Evolutionary conservation across 2,797 vertebrate genomes (phyloP).

Genomic region (Gila robusta): DNA sequence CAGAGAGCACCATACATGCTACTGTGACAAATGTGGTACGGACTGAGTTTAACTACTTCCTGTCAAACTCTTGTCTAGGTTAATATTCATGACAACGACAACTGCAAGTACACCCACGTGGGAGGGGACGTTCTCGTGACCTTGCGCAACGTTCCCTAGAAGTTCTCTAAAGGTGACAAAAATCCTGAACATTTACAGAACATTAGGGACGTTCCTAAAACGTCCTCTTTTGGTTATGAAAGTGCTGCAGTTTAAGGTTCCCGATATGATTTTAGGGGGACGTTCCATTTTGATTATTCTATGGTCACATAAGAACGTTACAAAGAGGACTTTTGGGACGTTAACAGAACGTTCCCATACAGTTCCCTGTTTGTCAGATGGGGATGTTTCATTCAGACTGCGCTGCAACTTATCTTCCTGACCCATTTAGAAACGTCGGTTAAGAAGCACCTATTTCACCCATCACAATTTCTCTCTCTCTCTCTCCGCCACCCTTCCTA

Average conservation of each 20-base stretch:
- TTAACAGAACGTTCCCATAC: background rate
- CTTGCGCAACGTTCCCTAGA: too few species aligned
- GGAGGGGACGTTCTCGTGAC: too few species aligned
- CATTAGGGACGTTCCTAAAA: too few species aligned
- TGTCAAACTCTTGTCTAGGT: slow-evolving; percentile 50
- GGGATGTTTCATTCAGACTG: too few species aligned
- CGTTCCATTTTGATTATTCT: background rate
- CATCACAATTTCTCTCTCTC: too few species aligned
- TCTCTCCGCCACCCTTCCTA: too few species aligned
- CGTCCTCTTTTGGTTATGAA: background rate
- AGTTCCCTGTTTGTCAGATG: too few species aligned
- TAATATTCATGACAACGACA: background rate
- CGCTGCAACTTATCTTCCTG: too few species aligned
- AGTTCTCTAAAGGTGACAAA: too few species aligned
- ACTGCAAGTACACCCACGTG: background rate
- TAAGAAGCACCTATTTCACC: too few species aligned
- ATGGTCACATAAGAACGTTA: background rate
- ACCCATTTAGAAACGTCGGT: too few species aligned
- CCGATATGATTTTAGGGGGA: background rate
- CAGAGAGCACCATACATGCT: slow-evolving; percentile 75
- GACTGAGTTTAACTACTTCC: slow-evolving; percentile 68
- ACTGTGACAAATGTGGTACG: slow-evolving; percentile 79
- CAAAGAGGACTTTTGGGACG: background rate
- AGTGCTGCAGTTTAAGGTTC: background rate
- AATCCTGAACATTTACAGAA: too few species aligned